Evolutionary conservation across 2,113 vertebrate species (phyloP).

Genomic region (Zosterops lateralis): DNA sequence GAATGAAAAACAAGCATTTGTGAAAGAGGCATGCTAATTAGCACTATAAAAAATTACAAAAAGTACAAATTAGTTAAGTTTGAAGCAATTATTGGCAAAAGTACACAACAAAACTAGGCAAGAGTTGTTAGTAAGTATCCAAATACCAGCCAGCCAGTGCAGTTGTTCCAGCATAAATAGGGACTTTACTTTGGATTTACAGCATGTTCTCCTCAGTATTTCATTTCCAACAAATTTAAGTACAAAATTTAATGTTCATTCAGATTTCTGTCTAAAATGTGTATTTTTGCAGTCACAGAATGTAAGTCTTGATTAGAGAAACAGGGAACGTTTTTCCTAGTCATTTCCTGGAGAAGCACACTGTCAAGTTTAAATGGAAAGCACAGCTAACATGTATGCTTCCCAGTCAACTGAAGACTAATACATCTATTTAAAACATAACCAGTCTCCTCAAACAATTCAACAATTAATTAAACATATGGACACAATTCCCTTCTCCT

Average conservation of each 20-base stretch:
- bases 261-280: background rate
- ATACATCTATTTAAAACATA: background rate
- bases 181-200: background rate
- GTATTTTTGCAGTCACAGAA: background rate
- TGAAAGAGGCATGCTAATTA: background rate
- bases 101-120: background rate
- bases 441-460: background rate
- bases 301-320: background rate
- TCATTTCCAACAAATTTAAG: background rate
- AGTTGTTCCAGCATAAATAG: background rate
- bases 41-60: background rate
- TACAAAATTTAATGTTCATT: background rate
- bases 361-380: background rate
- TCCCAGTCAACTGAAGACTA: background rate
- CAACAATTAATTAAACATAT: background rate
- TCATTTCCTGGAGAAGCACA: background rate
- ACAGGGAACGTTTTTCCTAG: background rate
- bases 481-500: background rate
- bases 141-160: background rate
- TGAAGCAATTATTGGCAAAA: background rate
- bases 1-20: background rate
- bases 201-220: background rate
- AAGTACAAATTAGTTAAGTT: background rate
- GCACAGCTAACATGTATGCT: fast-evolving
- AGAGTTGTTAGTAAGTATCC: background rate